Evolutionary conservation across 2,797 vertebrate genomes (phyloP), one percentile per base, ranked within the genome.

Genomic region (Moxostoma hubbsi): DNA sequence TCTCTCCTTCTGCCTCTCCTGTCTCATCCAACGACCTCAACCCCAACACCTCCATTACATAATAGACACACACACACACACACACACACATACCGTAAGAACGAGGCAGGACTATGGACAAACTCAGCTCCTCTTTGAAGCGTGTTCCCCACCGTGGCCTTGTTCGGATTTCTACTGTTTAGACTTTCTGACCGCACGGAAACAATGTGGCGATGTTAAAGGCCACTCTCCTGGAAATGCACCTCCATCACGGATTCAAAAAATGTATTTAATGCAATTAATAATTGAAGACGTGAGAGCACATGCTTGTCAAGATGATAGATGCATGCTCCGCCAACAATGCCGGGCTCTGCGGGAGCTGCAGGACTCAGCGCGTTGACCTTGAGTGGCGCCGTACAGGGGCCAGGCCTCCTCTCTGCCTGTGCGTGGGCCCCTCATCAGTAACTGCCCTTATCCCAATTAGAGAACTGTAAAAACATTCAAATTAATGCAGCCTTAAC

Each of bases 401-500:
- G 93, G 90, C 91, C 92, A 87, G 92, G 90, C 88, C 75, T 73
- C 80, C 75, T 67, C 79, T 68, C 82, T 81, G 74, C 84, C 86
- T 85, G 89, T 82, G 82, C 88, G 45, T 84, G 87, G 46, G 86
- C 90, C 83, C 91, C 90, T 90, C 94, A 91, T 94, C 87, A 94
- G 95, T 95, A 95, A 95, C 94, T 93, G 93, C 94, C 94, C 93
- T 91, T 90, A 93, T 93, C 93, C 95, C 95, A 95, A 95, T 96
- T 95, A 96, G 94, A 95, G 94, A 94, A 92, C 95, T 95, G 95
- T 94, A 95, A 95, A 96, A 96, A 95, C 95, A 96, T 96, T 96
- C 95, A 96, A 96, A 96, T 96, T 95, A 96, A 96, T 96, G 94
- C 95, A 93, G 94, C 93, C 94, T 96, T 95, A 95, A 95, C 95